Evolutionary conservation across 2,888 invertebrate genomes (phyloP).

Genomic region (Clusia tigrina): DNA sequence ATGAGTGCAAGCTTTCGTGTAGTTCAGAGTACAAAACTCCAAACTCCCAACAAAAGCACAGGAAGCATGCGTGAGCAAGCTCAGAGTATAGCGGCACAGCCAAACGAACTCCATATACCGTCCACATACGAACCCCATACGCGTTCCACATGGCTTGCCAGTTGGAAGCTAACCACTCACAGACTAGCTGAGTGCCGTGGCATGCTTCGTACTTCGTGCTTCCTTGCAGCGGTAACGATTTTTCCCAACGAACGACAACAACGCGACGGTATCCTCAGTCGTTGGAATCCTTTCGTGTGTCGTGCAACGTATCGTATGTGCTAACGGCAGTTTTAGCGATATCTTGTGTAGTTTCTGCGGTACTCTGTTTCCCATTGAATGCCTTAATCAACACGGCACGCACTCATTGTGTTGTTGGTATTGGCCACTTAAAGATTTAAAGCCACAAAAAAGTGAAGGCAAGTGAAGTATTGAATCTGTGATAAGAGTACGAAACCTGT

Average conservation of each 20-base stretch:
- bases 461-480: no score
- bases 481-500: no score
- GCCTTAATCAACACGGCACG: no score
- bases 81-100: not conserved
- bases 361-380: no score
- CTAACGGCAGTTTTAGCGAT: constrained; percentile 13
- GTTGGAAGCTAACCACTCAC: not conserved
- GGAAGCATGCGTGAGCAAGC: not conserved
- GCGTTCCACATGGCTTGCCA: not conserved
- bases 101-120: not conserved
- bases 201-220: not conserved
- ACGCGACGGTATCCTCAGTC: constrained; percentile 53
- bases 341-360: not conserved
- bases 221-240: constrained; percentile 12
- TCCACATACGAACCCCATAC: not conserved
- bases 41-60: not conserved
- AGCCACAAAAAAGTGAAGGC: no score
- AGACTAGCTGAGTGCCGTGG: not conserved
- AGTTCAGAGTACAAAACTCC: not conserved
- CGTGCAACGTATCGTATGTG: constrained; percentile 41
- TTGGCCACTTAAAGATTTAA: no score
- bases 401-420: no score
- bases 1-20: not conserved
- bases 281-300: constrained; percentile 59
- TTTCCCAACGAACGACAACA: constrained; percentile 35